Percentiles rank a stretch among this genome's conserved stretches.
Conservation (phyloP, 2,888 invertebrate species). For the Eupithecia subfuscata region DNA sequence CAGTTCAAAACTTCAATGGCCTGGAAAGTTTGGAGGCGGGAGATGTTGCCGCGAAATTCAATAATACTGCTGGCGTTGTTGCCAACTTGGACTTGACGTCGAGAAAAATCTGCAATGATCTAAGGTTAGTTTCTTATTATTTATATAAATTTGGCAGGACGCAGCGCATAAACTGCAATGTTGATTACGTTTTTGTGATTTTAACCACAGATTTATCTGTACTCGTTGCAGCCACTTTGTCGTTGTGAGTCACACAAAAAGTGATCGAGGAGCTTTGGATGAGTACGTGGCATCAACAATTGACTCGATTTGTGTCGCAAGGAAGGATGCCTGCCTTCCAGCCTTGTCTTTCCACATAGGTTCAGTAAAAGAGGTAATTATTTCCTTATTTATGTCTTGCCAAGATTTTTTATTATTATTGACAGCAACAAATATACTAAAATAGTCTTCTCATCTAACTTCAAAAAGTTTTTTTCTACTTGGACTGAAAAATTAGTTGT, state of each 20-base stretch:
- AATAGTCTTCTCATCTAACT: neutral
- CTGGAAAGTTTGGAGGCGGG: constrained; percentile 41
- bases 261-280: constrained; percentile 41
- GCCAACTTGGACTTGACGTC: constrained; percentile 58
- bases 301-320: constrained; percentile 55
- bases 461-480: neutral
- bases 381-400: neutral
- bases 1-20: constrained; percentile 49
- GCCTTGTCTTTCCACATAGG: constrained; percentile 48
- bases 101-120: constrained; percentile 51
- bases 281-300: constrained; percentile 52
- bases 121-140: constrained; percentile 47
- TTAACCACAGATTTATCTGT: neutral
- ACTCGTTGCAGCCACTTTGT: constrained; percentile 53
- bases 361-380: constrained; percentile 47
- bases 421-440: neutral
- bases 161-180: neutral
- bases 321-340: constrained; percentile 56
- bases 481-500: neutral
- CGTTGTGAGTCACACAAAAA: constrained; percentile 47
- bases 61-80: constrained; percentile 48
- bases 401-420: neutral
- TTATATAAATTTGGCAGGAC: neutral
- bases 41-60: constrained; percentile 50
- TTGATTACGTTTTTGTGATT: neutral